phyloP scores from a whole-genome alignment of 2,888 invertebrate genomes.

The Caenorhabditis auriculariae region DNA sequence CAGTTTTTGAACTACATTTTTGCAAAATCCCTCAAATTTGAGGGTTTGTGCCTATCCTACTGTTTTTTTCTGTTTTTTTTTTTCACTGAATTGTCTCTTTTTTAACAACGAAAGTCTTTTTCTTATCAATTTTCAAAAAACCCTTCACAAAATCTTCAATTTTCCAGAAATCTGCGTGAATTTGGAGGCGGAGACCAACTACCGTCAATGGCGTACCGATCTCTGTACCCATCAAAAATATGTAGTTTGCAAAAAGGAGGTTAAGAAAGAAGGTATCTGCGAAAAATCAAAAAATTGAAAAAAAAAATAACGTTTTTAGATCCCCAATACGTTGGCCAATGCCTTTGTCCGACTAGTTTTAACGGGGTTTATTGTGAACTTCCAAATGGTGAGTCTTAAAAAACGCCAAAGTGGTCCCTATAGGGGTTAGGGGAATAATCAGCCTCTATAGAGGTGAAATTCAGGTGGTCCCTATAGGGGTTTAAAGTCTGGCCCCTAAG shows the following conservation, averaged over 20 bases:
- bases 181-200: constrained; percentile 24
- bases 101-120: too few relatives aligned
- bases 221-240: constrained; percentile 28
- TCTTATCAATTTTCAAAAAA: not conserved
- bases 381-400: not conserved
- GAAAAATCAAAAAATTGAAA: not conserved
- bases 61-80: too few relatives aligned
- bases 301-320: not conserved
- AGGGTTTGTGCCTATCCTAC: too few relatives aligned
- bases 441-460: too few relatives aligned
- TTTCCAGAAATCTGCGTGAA: constrained; percentile 40
- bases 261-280: constrained; percentile 1
- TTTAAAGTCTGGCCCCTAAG: too few relatives aligned
- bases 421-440: too few relatives aligned
- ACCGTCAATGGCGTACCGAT: constrained; percentile 32
- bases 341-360: constrained; percentile 33
- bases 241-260: constrained; percentile 29
- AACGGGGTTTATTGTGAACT: constrained; percentile 40
- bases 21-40: too few relatives aligned
- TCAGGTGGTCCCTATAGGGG: too few relatives aligned
- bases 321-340: constrained; percentile 31
- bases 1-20: too few relatives aligned
- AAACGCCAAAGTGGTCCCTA: not conserved
- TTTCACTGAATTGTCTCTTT: too few relatives aligned
- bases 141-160: too few relatives aligned